A percentile compares a stretch with the other conserved stretches of the same genome.
Conservation (phyloP, 2,797 vertebrate genomes). For the Aplochiton taeniatus region DNA sequence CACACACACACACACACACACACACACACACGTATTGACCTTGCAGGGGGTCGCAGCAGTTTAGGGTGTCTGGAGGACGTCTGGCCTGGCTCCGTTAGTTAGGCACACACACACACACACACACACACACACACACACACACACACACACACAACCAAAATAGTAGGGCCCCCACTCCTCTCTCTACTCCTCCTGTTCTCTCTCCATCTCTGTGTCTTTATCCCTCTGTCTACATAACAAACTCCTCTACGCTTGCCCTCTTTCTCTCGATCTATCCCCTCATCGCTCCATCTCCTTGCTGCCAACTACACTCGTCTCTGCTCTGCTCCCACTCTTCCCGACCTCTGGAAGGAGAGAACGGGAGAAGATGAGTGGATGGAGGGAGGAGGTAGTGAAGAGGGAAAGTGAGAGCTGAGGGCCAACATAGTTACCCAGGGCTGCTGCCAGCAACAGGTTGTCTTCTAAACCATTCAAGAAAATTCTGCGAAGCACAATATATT, state of each 20-base stretch:
- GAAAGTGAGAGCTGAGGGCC: constrained; percentile 38
- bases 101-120: background rate
- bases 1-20: too few species aligned
- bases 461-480: constrained; percentile 75
- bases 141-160: constrained; percentile 11
- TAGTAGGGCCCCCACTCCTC: background rate
- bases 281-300: constrained; percentile 1
- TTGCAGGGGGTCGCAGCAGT: too few species aligned
- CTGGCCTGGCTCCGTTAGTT: background rate
- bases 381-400: background rate
- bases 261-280: constrained; percentile 5
- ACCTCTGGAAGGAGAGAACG: constrained; percentile 20
- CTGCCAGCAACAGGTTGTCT: constrained; percentile 66
- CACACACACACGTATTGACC: too few species aligned
- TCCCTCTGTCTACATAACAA: too few species aligned
- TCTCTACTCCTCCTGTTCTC: background rate
- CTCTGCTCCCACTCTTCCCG: background rate
- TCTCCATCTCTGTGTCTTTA: background rate
- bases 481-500: constrained; percentile 58
- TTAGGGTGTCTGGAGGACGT: background rate
- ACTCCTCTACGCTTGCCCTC: background rate
- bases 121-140: background rate
- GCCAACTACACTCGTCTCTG: background rate
- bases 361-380: constrained; percentile 27
- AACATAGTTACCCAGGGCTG: constrained; percentile 70